Percentiles rank a stretch among this genome's conserved stretches.
Evolutionary conservation across 2,888 invertebrate species (phyloP).

Genomic region (Meliscaeva auricollis): DNA sequence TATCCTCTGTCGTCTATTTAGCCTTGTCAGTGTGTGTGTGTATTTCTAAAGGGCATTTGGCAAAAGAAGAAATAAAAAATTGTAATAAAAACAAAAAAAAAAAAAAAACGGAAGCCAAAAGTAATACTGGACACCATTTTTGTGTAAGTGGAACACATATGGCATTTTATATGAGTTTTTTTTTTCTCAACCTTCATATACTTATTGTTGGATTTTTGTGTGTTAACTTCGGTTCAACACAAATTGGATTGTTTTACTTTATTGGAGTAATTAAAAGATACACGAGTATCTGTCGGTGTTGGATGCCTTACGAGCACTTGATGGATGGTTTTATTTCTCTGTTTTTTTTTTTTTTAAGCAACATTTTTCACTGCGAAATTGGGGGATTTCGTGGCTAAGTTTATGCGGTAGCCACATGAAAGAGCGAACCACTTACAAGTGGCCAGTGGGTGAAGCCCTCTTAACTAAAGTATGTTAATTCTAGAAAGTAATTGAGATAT

Average conservation of each 20-base stretch:
- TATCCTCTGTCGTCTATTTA: constrained; percentile 40
- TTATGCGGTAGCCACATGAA: not conserved
- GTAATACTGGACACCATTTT: constrained; percentile 58
- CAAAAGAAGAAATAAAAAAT: constrained; percentile 8
- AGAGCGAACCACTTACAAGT: no score
- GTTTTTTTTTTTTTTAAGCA: not conserved
- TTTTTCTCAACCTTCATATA: not conserved
- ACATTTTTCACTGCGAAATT: not conserved
- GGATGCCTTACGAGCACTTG: constrained; percentile 28
- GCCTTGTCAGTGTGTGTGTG: not conserved
- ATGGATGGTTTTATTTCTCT: constrained; percentile 27
- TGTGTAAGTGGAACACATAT: constrained; percentile 57
- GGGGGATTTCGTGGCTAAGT: not conserved
- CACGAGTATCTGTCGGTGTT: constrained; percentile 62
- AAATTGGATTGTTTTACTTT: constrained; percentile 75
- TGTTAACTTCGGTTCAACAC: constrained; percentile 74
- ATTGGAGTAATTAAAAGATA: constrained; percentile 74
- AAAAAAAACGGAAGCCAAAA: constrained; percentile 32
- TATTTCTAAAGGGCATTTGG: constrained; percentile 56
- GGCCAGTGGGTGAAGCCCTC: no score
- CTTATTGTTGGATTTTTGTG: constrained; percentile 69
- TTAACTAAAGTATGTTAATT: not conserved
- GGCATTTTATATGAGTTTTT: constrained; percentile 27
- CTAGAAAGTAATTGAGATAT: not conserved
- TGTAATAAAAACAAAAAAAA: constrained; percentile 26